Percentiles rank a stretch among this genome's conserved stretches.
Evolutionary conservation across 2,113 vertebrate genomes (phyloP).

Genomic region (Xenotilapia leptura): DNA sequence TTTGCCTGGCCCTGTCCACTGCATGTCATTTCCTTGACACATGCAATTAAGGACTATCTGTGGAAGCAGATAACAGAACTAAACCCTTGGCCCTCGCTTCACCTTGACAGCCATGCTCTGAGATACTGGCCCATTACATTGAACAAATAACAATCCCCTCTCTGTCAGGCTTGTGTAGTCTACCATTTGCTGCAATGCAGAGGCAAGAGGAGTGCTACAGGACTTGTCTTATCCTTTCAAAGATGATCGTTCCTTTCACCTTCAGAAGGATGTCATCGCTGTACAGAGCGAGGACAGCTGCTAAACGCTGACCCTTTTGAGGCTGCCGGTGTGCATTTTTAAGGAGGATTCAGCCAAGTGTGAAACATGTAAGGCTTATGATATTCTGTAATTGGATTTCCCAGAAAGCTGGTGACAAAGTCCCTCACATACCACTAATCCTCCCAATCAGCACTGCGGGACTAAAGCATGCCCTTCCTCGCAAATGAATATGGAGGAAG

Average conservation of each 20-base stretch:
- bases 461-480: slow-evolving; percentile 35
- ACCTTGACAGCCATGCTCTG: slow-evolving; percentile 7
- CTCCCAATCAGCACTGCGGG: slow-evolving; percentile 68
- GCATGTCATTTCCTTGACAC: slow-evolving; percentile 44
- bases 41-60: slow-evolving; percentile 60
- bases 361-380: slow-evolving; percentile 74
- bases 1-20: slow-evolving; percentile 5
- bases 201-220: slow-evolving; percentile 12
- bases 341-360: slow-evolving; percentile 58
- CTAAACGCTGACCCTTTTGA: slow-evolving; percentile 47
- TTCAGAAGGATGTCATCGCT: neutral
- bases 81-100: slow-evolving; percentile 25
- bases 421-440: slow-evolving; percentile 74
- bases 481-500: slow-evolving; percentile 40
- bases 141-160: slow-evolving; percentile 49
- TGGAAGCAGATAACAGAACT: slow-evolving; percentile 30
- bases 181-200: slow-evolving; percentile 66
- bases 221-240: slow-evolving; percentile 35
- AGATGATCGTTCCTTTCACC: slow-evolving; percentile 34
- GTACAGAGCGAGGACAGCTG: neutral
- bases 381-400: slow-evolving; percentile 80
- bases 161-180: slow-evolving; percentile 13
- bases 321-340: slow-evolving; percentile 42
- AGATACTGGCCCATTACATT: slow-evolving; percentile 17
- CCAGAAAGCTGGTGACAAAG: slow-evolving; percentile 76